Percentiles rank a stretch among this genome's conserved stretches.
phyloP scores from a whole-genome alignment of 1,140 invertebrate species.

The Physella acuta region DNA sequence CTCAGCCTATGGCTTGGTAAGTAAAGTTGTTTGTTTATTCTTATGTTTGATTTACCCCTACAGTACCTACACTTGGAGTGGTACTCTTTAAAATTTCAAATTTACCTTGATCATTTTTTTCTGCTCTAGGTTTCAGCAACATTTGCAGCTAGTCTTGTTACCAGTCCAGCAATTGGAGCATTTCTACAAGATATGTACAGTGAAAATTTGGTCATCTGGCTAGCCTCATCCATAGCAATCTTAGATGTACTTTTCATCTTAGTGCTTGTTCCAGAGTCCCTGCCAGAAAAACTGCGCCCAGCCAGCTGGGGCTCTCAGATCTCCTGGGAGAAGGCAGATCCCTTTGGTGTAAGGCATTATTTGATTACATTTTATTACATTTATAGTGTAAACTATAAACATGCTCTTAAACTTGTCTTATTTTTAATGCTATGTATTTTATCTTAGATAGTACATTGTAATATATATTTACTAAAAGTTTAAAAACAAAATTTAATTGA shows the following conservation, averaged over 20 bases:
- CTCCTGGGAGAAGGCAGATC: conserved; percentile 90
- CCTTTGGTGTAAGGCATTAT: conserved; percentile 76
- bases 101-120: no score
- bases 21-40: no score
- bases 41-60: no score
- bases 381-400: no score
- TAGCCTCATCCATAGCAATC: conserved; percentile 88
- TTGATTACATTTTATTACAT: no score
- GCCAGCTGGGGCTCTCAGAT: conserved; percentile 58
- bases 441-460: background rate
- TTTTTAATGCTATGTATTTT: background rate
- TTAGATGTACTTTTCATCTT: conserved; percentile 98
- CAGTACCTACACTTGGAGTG: no score
- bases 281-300: conserved; percentile 73
- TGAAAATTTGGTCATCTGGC: conserved; percentile 90
- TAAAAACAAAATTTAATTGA: no score
- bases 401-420: background rate
- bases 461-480: background rate
- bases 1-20: conserved; percentile 91
- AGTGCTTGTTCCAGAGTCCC: conserved; percentile 94
- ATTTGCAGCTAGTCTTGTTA: conserved; percentile 96
- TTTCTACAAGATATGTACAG: conserved; percentile 88
- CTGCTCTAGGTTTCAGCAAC: conserved; percentile 82
- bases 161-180: conserved; percentile 93
- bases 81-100: no score